These are phyloP conservation scores for Myripristis murdjan DNA, from an alignment of 2,797 vertebrate species.

Conservation along the genomic window DNA sequence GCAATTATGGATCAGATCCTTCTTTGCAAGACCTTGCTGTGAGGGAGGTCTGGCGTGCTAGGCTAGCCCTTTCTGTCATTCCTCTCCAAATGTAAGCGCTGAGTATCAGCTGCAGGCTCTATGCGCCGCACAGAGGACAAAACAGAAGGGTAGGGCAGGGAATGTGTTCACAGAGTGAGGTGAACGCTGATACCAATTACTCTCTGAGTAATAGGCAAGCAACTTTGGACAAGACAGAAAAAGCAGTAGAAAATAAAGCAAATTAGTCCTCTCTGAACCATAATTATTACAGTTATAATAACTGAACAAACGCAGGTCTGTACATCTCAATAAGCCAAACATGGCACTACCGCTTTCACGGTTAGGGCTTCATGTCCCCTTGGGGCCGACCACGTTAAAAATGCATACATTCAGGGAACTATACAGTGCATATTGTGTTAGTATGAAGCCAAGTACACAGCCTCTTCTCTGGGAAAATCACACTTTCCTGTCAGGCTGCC, in stretches of 20 bases:
- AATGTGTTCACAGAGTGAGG: constrained; percentile 14
- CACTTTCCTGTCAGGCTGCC: background rate
- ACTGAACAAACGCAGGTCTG: constrained; percentile 1
- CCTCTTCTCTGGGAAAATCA: background rate
- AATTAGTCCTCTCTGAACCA: background rate
- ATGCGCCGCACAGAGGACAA: background rate
- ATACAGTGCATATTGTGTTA: background rate
- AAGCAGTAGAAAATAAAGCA: constrained; percentile 16
- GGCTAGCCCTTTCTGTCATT: constrained; percentile 68
- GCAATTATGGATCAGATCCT: constrained; percentile 79
- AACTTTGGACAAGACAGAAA: constrained; percentile 31
- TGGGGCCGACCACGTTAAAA: constrained; percentile 27
- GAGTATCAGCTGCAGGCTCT: constrained; percentile 52
- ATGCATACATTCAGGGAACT: background rate
- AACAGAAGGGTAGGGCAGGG: background rate
- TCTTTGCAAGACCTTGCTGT: constrained; percentile 73
- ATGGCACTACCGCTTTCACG: constrained; percentile 20
- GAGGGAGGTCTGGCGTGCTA: constrained; percentile 66
- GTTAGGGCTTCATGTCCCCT: constrained; percentile 50
- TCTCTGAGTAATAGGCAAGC: constrained; percentile 47
- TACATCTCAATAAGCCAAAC: constrained; percentile 28
- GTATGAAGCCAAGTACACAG: too few species aligned
- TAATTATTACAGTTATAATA: constrained; percentile 14
- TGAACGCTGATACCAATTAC: constrained; percentile 63
- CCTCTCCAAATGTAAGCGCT: constrained; percentile 54